Evolutionary conservation across 2,888 invertebrate species (phyloP).

Genomic region (Ethmia dodecea): DNA sequence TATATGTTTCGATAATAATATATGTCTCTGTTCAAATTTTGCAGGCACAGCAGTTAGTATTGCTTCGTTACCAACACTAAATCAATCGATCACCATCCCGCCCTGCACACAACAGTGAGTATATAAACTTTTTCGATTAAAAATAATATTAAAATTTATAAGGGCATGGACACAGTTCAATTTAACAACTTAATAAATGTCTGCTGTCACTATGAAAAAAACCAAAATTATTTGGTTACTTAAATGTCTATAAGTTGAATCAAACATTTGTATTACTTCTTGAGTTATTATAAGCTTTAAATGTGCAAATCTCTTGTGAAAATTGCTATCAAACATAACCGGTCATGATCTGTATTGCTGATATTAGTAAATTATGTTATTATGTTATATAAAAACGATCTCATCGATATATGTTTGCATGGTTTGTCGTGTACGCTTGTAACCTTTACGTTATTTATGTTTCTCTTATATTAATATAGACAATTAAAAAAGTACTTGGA

Average conservation of each 20-base stretch:
- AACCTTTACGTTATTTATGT: too few relatives aligned
- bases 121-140: background rate
- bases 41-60: conserved; percentile 66
- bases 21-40: background rate
- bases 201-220: too few relatives aligned
- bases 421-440: conserved; percentile 59
- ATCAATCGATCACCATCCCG: conserved; percentile 45
- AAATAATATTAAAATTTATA: background rate
- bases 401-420: conserved; percentile 66
- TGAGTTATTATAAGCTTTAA: background rate
- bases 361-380: too few relatives aligned
- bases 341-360: too few relatives aligned
- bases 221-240: too few relatives aligned
- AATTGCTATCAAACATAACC: background rate
- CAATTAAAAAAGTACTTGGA: conserved; percentile 79
- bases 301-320: background rate
- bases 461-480: conserved; percentile 41
- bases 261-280: too few relatives aligned
- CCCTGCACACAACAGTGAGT: conserved; percentile 70
- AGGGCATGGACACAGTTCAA: too few relatives aligned
- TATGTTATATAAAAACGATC: too few relatives aligned
- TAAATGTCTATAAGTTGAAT: too few relatives aligned
- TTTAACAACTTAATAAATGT: too few relatives aligned
- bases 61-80: conserved; percentile 48
- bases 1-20: too few relatives aligned